Conservation (phyloP, 2,113 vertebrate genomes). For the Eupsittula cactorum region DNA sequence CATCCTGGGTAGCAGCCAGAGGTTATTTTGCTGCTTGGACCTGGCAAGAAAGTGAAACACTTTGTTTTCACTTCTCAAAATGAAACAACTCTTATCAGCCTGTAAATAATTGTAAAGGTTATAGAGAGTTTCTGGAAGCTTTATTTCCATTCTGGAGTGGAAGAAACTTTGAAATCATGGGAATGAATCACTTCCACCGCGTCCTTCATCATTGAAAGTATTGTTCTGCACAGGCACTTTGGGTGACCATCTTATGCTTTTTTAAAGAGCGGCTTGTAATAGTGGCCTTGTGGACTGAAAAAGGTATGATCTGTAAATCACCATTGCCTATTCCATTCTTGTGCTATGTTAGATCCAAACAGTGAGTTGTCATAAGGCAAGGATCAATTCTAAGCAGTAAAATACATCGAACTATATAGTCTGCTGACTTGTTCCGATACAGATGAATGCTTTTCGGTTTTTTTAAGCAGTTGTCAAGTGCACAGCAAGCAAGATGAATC, state of each 20-base stretch:
- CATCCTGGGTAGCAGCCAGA: neutral
- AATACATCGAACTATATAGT: neutral
- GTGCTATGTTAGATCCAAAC: neutral
- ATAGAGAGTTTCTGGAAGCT: neutral
- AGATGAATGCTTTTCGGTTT: neutral
- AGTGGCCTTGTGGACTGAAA: neutral
- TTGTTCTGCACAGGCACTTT: neutral
- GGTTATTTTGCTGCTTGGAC: neutral
- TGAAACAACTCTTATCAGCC: neutral
- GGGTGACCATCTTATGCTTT: neutral
- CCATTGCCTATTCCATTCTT: neutral
- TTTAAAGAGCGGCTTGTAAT: neutral
- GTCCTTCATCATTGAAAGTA: neutral
- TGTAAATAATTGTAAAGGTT: neutral
- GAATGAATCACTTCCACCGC: neutral
- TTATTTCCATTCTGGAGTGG: neutral
- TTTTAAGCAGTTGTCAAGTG: neutral
- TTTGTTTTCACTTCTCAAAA: neutral
- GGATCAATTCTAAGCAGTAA: constrained; percentile 30
- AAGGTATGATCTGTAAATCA: neutral
- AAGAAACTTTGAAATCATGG: neutral
- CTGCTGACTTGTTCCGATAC: neutral
- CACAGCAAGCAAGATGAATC: neutral
- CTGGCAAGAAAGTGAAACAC: neutral
- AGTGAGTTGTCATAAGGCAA: neutral